phyloP scores from a whole-genome alignment of 2,797 vertebrate genomes.

The Sibirionetta formosa region DNA sequence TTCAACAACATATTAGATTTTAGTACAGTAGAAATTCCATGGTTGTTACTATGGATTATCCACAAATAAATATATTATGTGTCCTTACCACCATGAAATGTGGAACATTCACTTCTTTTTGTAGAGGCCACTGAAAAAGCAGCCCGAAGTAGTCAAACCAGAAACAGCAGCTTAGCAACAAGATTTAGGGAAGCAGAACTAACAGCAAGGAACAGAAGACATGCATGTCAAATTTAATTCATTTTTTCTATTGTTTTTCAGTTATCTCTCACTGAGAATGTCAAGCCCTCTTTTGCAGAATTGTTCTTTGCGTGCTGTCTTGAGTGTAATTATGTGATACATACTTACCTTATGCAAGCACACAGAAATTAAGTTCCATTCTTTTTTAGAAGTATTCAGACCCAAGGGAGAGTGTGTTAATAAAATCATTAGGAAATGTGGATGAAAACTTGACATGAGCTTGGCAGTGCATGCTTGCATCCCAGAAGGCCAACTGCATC shows the following conservation, averaged over 20 bases:
- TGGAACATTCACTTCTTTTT: neutral
- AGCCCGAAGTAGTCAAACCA: neutral
- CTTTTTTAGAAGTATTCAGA: neutral
- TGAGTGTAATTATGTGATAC: slow-evolving; percentile 1
- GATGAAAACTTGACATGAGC: too few relatives aligned
- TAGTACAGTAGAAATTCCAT: neutral
- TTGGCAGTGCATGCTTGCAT: too few relatives aligned
- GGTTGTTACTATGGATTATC: neutral
- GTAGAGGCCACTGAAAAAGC: neutral
- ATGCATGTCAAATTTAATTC: slow-evolving; percentile 32
- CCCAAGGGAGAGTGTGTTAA: neutral
- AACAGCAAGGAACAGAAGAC: slow-evolving; percentile 21
- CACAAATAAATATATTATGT: neutral
- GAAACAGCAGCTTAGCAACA: slow-evolving; percentile 11
- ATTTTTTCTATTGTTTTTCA: slow-evolving; percentile 41
- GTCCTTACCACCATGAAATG: neutral
- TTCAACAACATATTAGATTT: neutral
- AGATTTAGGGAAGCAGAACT: slow-evolving; percentile 53
- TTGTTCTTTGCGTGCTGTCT: neutral
- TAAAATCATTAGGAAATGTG: neutral
- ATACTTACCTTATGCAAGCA: neutral
- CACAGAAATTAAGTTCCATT: neutral
- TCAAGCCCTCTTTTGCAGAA: slow-evolving; percentile 1
- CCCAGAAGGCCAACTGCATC: too few relatives aligned
- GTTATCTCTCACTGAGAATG: slow-evolving; percentile 10